Conservation (phyloP, 2,113 vertebrate genomes). For the Ceyx cyanopectus region DNA sequence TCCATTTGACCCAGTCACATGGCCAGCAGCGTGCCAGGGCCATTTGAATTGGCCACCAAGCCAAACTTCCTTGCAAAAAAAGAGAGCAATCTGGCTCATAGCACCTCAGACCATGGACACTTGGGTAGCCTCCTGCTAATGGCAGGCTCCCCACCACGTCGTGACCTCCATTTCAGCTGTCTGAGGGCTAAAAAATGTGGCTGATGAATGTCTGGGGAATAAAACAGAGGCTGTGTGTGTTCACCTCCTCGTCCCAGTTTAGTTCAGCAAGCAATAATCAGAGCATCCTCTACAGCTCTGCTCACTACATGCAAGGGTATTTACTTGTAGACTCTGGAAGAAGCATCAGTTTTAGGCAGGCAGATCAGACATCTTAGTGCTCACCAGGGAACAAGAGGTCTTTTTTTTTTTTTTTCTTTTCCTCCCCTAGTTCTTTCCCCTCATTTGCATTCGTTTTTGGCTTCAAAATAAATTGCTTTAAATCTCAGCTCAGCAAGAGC, state of each 20-base stretch:
- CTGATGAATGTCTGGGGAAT: neutral
- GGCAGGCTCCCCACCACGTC: neutral
- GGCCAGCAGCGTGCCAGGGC: neutral
- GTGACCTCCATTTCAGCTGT: neutral
- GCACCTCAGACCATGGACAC: accelerated
- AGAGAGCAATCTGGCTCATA: neutral
- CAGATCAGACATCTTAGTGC: conserved; percentile 6
- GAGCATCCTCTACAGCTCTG: neutral
- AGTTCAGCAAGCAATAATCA: neutral
- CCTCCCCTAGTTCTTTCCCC: neutral
- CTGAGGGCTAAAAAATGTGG: neutral
- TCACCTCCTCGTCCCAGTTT: neutral
- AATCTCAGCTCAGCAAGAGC: conserved; percentile 39
- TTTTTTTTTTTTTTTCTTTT: neutral
- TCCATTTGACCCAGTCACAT: neutral
- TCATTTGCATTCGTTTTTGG: conserved; percentile 39
- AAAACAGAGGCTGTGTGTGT: neutral
- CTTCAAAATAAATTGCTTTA: conserved; percentile 64
- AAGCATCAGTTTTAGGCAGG: conserved; percentile 17
- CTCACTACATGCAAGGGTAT: neutral
- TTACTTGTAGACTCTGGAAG: neutral
- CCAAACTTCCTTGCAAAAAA: neutral
- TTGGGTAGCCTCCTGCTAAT: neutral
- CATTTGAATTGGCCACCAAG: neutral
- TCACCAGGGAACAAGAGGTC: conserved; percentile 23